Evolutionary conservation across 2,888 invertebrate genomes (phyloP).

Genomic region (Heliconius hortense): DNA sequence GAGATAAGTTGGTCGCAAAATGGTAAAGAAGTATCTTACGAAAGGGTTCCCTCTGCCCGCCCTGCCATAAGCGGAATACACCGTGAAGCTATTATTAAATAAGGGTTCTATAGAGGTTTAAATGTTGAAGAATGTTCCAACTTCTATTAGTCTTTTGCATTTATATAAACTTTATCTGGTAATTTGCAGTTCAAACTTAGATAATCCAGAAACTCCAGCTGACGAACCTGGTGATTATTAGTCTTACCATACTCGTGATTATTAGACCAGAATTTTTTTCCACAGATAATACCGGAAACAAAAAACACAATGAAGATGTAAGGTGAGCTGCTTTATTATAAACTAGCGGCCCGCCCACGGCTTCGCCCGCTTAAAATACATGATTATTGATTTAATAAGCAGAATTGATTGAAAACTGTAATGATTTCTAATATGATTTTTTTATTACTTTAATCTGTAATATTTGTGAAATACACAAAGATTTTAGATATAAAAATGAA

Average conservation of each 20-base stretch:
- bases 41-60: no score
- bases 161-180: not conserved
- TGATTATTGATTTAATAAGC: no score
- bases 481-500: no score
- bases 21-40: no score
- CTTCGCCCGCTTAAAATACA: no score
- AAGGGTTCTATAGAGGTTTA: not conserved
- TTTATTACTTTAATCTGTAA: no score
- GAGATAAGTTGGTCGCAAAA: no score
- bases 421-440: no score
- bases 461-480: not conserved
- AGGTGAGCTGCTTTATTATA: constrained; percentile 39
- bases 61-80: not conserved
- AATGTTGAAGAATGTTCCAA: not conserved
- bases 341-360: no score
- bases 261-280: constrained; percentile 16
- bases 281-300: constrained; percentile 25
- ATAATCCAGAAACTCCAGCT: not conserved
- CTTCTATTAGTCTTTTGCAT: not conserved
- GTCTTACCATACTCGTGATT: not conserved
- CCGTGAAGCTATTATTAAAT: not conserved
- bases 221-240: no score
- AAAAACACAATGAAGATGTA: constrained; percentile 39
- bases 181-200: not conserved
- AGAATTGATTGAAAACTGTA: no score